Base-by-base conservation (phyloP, 2,888 invertebrate genomes). In the Coenonympha arcania region DNA sequence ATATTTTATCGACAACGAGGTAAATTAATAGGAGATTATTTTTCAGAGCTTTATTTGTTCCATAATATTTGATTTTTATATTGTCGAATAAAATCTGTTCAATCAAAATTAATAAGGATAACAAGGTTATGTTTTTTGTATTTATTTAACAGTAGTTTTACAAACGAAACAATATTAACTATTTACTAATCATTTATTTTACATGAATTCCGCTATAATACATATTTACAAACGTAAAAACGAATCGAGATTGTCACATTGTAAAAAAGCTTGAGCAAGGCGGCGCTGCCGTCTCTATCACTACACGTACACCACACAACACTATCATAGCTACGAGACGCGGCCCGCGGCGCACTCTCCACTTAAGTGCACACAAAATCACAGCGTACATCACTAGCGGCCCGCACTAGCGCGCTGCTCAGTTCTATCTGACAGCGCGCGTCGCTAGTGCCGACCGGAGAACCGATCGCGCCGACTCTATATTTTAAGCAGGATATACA, bases 161-260 rank as follows among this genome's bases (percentile, higher is more conserved):
- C 39, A 50, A 50, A 41, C 44, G 44, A 58, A 71, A 67, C 69
- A 70, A 69, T 69, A 74, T 30, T 54, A 61, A 57, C 60, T 63
- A 63, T 55, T 77, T 80, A 79, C 79, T 84, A 79, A 75, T 78
- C 69, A 70, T 82, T 73, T 80, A 79, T 80, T 84, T 76, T 79
- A 79, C 76, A 83, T 78, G 81, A 83, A 78, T 82, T 86, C 79
- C 81, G 81, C 84, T 86, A 85, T 84, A 73, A 85, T 86, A 85
- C 85, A 86, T 84, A 86, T 86, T 83, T 87, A 86, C 86, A 86
- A 84, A 84, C 73, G 73, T 85, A 84, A 70, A 79, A 83, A 83
- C 79, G 74, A 83, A 81, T 79, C 68, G 65, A 79, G 73, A 76
- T 73, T 76, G 76, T 81, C 78, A 81, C 79, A 72, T 71, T 74